Conservation (phyloP, 2,888 invertebrate species). For the Oeneis ivallda region DNA sequence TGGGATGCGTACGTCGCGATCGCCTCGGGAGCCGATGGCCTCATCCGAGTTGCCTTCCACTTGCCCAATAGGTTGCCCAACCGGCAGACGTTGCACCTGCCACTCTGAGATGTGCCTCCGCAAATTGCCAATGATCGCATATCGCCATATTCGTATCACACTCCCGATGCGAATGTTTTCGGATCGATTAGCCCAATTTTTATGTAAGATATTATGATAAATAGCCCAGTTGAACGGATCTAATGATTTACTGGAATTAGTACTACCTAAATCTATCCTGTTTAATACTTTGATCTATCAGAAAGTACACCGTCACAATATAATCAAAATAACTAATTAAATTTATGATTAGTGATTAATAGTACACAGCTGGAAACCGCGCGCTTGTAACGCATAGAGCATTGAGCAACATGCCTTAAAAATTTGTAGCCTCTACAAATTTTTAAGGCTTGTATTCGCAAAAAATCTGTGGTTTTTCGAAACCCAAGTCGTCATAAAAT, state of each 20-base stretch:
- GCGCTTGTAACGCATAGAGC: background rate
- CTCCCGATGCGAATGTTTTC: slow-evolving; percentile 36
- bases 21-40: slow-evolving; percentile 70
- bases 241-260: too few species aligned
- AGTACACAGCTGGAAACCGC: background rate
- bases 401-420: background rate
- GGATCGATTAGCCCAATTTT: slow-evolving; percentile 3
- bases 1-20: slow-evolving; percentile 72
- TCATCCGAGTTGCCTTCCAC: slow-evolving; percentile 60
- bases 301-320: background rate
- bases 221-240: background rate
- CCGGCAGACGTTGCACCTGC: slow-evolving; percentile 75
- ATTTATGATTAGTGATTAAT: background rate
- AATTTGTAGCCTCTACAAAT: too few species aligned
- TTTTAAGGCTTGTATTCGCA: background rate
- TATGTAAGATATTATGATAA: too few species aligned
- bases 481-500: background rate
- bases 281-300: too few species aligned
- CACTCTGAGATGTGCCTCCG: slow-evolving; percentile 64
- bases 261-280: too few species aligned
- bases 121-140: slow-evolving; percentile 60
- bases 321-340: too few species aligned
- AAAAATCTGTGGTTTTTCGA: background rate
- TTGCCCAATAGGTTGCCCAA: slow-evolving; percentile 78
- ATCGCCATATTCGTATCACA: slow-evolving; percentile 54